Percentiles rank a stretch among this genome's conserved stretches.
Evolutionary conservation across 2,797 vertebrate species (phyloP).

Genomic region (Loris lydekkerianus): DNA sequence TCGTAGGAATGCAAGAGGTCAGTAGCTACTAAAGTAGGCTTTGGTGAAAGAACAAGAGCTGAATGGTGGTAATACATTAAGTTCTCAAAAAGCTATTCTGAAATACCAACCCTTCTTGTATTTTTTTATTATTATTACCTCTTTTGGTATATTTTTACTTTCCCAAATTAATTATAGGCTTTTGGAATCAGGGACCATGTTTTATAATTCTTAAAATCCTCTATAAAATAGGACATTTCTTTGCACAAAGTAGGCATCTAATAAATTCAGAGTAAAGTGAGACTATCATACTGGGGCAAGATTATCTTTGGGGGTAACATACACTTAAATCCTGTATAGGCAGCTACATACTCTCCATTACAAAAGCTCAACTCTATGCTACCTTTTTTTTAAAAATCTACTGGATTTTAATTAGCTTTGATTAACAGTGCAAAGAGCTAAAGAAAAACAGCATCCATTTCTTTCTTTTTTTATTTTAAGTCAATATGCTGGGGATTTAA

Average conservation of each 20-base stretch:
- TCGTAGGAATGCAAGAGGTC: background rate
- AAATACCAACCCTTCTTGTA: background rate
- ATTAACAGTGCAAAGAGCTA: constrained; percentile 73
- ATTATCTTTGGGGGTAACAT: background rate
- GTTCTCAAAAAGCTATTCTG: background rate
- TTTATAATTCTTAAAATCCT: background rate
- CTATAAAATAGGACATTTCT: background rate
- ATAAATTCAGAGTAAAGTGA: constrained; percentile 15
- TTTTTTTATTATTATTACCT: background rate
- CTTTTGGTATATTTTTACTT: background rate
- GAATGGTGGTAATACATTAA: background rate
- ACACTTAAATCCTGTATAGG: background rate
- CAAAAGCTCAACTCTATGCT: background rate
- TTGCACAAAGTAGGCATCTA: background rate
- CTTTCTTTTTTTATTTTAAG: background rate
- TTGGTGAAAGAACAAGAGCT: background rate
- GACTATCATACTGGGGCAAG: background rate
- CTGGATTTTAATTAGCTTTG: constrained; percentile 79
- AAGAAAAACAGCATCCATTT: constrained; percentile 70
- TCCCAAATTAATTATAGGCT: background rate
- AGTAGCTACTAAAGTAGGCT: background rate
- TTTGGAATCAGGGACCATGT: background rate
- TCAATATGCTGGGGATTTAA: constrained; percentile 73
- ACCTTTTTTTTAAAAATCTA: constrained; percentile 47
- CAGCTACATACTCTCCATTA: background rate